Conservation (phyloP, 2,888 invertebrate genomes). For the Polymixis flavicincta region DNA sequence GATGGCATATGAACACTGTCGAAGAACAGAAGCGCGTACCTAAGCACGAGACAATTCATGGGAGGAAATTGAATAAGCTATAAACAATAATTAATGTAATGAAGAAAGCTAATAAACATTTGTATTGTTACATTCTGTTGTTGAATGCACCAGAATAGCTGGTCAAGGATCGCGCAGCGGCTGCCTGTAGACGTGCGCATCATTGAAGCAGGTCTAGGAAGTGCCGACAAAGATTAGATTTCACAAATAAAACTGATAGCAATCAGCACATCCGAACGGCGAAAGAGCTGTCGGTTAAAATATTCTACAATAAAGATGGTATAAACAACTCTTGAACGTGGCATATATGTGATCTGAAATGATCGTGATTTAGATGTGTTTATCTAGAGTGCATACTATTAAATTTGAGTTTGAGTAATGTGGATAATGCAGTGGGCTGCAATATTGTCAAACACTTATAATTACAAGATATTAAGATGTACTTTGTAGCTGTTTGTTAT, state of each 20-base stretch:
- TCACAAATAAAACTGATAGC: not conserved
- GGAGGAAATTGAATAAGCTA: not conserved
- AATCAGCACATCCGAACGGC: no score
- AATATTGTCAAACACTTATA: no score
- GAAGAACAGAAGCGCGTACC: not conserved
- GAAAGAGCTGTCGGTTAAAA: not conserved
- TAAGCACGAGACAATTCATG: not conserved
- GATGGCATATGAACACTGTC: not conserved
- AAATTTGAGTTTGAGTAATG: no score
- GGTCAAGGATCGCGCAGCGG: not conserved
- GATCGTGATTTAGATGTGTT: no score
- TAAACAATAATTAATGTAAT: not conserved
- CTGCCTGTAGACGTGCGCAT: not conserved
- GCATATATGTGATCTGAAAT: no score
- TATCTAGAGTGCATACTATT: no score
- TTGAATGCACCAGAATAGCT: not conserved
- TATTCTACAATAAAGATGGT: not conserved
- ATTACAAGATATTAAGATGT: no score
- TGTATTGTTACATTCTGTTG: not conserved
- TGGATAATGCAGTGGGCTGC: no score
- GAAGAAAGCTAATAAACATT: constrained; percentile 1
- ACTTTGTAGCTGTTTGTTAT: no score
- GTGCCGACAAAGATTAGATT: not conserved
- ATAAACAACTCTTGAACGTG: no score
- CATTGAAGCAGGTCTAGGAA: not conserved